Base-by-base conservation (phyloP, 2,113 vertebrate genomes). In the Elephas maximus region DNA sequence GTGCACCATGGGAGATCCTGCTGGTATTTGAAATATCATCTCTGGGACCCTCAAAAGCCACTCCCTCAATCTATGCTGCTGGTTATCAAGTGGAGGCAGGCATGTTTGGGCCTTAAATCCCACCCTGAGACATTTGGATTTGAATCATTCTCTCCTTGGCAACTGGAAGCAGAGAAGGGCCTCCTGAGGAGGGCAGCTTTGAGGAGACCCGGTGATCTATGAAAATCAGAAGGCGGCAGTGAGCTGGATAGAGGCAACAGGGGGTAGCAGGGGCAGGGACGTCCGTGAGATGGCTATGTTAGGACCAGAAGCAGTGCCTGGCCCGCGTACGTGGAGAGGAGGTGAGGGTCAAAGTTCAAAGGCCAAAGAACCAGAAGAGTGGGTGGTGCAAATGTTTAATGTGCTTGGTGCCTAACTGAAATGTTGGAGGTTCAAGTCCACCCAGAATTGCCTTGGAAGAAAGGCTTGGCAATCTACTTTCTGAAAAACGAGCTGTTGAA, bases 231-330 rank as follows among this genome's bases (percentile, higher is more conserved):
- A n/a, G 20, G 11, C 9, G 28, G 0, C 9, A 33, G 44, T 0
- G 2, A 69, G 78, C n/a, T 65, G 62, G 15, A 26, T n/a, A 8
- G n/a, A 17, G 6, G 51, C 28, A 45, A 15, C 53, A 41, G 2
- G 62, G 67, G 76, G 14, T 28, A 0, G 8, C 0, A 0, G 0
- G 1, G 24, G 15, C 11, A 67, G 33, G 65, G 8, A 74, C 21
- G 45, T 10, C 0, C 12, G 9, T 18, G 30, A 65, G 26, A 48
- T 41, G 41, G 28, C 15, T 10, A 1, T 6, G 26, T 1, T 0
- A 77, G 69, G 20, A n/a, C 18, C 65, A 87, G 88, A 1, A 41
- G 9, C 15, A 2, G 26, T 26, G 5, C 5, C 7, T 30, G 30
- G 8, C 10, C 44, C 63, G 3, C 5, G 14, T 15, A 8, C 37